Base-by-base conservation (phyloP, 1,140 invertebrate genomes). In the Ips nitidus region DNA sequence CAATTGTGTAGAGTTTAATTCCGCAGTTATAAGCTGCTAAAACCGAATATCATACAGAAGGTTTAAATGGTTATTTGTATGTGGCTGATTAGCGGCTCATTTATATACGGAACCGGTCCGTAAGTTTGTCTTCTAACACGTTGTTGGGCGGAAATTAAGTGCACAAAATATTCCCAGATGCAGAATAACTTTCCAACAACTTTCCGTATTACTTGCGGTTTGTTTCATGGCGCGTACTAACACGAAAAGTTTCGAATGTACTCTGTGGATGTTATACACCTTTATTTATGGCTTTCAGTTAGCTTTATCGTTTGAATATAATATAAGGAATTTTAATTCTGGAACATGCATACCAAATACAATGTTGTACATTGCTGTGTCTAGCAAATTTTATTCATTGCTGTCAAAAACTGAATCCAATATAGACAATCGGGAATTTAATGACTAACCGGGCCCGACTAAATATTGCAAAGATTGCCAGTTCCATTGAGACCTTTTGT, bases 101-200 rank as follows among this genome's bases (percentile, higher is more conserved):
- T 75, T 75, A 74, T 71, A 74, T 75, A 75, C 75, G 73, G 75
- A 74, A 75, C 71, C 64, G 57, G 62, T 73, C 66, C 66, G 66
- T 72, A 71, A 71, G 73, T 71, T 71, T 61, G 70, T 67, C 70
- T 66, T 70, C 69, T 58, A 67, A 71, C 72, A 74, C 75, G 74
- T 75, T 56, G 70, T 45, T 52, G 45, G 64, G 68, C 73, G 75
- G 75, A 75, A 75, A 75, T 75, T 74, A 75, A 75, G 71, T 71
- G 63, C 75, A 75, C 73, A 74, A 75, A 74, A 69, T 69, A 69
- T 69, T 62, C 67, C 67, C 66, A 72, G 72, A 70, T 73, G 73
- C 73, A 70, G 72, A 71, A 73, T 73, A 74, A 74, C 71, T 71
- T 71, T 66, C 41, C 63, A 70, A 61, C 53, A 70, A 70, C 52